Evolutionary conservation across 2,888 invertebrate genomes (phyloP), one percentile per base, ranked within the genome.

Genomic region (Idaea dimidiata): DNA sequence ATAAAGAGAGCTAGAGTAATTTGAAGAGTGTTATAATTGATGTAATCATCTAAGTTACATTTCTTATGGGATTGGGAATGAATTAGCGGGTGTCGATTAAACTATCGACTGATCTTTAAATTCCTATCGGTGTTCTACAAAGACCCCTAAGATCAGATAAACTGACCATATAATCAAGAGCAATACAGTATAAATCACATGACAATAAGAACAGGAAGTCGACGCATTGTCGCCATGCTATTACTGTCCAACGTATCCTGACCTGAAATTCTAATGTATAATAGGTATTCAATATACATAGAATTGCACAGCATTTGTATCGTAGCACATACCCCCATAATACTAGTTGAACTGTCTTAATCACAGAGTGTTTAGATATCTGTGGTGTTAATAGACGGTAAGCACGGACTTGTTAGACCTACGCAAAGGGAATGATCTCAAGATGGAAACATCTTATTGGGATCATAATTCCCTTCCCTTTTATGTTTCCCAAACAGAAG

Each of bases 141-240:
- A 24, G 24, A 24, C 3, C 24, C 5, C 43, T 14, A 43, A 14
- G 43, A 43, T 43, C 43, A 43, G 43, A 43, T 43, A 43, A 43
- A 43, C 43, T 43, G 43, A 14, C 43, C 43, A 8, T 43, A 5
- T 10, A 33, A 33, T 33, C 43, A 43, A 43, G 43, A 43, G 43
- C 24, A 24, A 24, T 24, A 24, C 24, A 24, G 24, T 24, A 24
- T 43, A 43, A 43, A 43, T 43, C 43, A 43, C 43, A 43, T 43
- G 14, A 43, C 43, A 43, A 43, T 43, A 43, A 43, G 43, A 43
- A 43, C 32, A 58, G 43, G 58, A 58, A 17, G 58, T 58, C 58
- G 43, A 43, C 43, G 14, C 43, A 43, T 43, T 43, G 43, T 43
- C 10, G 10, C 43, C 43, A 10, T 43, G 43, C 43, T 43, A 14